Evolutionary conservation across 53 echinoderm and acorn worm genomes (phyloP), one percentile per base, ranked within the genome.

Genomic region (Antedon mediterranea): DNA sequence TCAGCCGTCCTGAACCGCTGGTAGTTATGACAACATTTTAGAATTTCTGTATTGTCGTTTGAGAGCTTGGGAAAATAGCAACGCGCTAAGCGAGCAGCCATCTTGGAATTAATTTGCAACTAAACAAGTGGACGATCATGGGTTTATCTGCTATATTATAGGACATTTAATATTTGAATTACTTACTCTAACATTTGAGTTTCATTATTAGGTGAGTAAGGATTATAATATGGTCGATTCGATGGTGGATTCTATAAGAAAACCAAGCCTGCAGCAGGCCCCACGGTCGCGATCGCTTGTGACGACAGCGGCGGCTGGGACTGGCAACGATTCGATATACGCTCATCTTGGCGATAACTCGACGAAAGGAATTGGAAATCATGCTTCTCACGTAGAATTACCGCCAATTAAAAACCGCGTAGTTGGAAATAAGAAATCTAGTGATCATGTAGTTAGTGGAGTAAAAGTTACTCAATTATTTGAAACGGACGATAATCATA

Each of bases 401-500:
- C 98, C 98, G 73, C 98, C 98, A 70, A 98, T 98, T 79, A 94
- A 94, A 82, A 89, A 81, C 80, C 94, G 91, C 71, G 87, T 89
- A 29, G 81, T 94, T 75, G 91, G 89, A 14, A 89, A 88, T 34
- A 82, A 86, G 72, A 98, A 90, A 85, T 76, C 90, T 27, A 90
- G 83, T 37, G 92, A 98, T 76, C 90, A 98, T 76, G 82, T 84
- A 43, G 86, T 86, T 33, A 84, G 88, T 82, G 91, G 92, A 26
- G 85, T 92, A 73, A 90, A 98, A 79, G 98, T 98, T 71, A 90
- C 90, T 32, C 98, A 98, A 83, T 83, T 98, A 41, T 98, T 89
- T 78, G 94, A 94, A 84, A 85, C 94, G 32, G 91, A 98, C 81
- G 98, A 98, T 88, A 91, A 98, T 79, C 98, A 98, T 71, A 92